phyloP scores from a whole-genome alignment of 2,888 invertebrate species.

The Aphodius granarius region DNA sequence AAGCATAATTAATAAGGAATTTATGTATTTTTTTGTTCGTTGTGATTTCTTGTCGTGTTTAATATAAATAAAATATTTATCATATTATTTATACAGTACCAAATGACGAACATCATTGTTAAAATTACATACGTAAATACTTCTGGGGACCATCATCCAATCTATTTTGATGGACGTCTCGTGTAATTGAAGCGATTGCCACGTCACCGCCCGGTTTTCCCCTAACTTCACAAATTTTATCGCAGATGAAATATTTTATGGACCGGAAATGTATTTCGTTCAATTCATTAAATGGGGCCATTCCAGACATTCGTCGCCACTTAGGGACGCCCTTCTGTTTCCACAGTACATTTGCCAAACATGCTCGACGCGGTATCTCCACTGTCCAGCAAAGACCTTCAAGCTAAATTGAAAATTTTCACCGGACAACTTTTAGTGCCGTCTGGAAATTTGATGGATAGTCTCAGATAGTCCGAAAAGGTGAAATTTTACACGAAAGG shows the following conservation, averaged over 20 bases:
- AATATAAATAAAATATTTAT: too few species aligned
- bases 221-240: constrained; percentile 13
- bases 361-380: neutral
- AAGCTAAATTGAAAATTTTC: neutral
- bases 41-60: too few species aligned
- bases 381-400: neutral
- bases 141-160: too few species aligned
- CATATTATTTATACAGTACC: too few species aligned
- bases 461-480: neutral
- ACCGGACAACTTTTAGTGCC: neutral
- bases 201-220: neutral
- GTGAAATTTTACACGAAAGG: neutral
- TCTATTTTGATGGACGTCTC: neutral
- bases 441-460: neutral
- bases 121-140: too few species aligned
- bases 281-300: constrained; percentile 11
- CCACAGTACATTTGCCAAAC: neutral
- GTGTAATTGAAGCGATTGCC: neutral
- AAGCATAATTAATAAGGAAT: too few species aligned
- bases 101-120: too few species aligned
- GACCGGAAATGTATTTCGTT: constrained; percentile 17
- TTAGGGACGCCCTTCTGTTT: neutral
- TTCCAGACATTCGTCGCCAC: neutral
- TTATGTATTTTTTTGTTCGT: too few species aligned
- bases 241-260: constrained; percentile 15